A percentile compares a stretch with the other conserved stretches of the same genome.
phyloP scores from a whole-genome alignment of 2,888 invertebrate genomes.

The Acleris holmiana region DNA sequence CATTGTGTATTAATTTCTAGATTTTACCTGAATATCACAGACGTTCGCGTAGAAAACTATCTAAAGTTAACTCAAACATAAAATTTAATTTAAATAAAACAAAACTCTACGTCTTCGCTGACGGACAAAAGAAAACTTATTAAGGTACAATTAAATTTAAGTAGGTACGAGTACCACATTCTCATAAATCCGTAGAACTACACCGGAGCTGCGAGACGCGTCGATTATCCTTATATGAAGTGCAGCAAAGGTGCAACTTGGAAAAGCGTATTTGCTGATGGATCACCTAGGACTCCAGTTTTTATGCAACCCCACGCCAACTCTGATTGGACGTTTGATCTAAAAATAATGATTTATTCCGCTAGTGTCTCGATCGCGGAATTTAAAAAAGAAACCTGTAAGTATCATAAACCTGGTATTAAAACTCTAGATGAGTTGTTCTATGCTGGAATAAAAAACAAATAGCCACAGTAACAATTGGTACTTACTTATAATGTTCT shows the following conservation, averaged over 20 bases:
- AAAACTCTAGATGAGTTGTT: conserved; percentile 12
- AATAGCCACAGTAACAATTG: no score
- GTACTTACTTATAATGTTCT: no score
- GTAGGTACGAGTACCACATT: not conserved
- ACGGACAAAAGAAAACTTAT: no score
- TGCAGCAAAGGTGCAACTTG: conserved; percentile 25
- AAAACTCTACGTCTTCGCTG: no score
- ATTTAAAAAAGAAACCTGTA: conserved; percentile 20
- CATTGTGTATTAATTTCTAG: no score
- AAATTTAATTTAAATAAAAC: no score
- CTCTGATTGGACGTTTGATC: conserved; percentile 30
- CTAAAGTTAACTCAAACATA: no score
- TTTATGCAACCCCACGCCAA: conserved; percentile 24
- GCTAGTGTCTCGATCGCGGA: conserved; percentile 16
- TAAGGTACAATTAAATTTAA: no score
- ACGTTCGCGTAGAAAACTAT: no score
- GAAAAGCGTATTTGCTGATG: conserved; percentile 22
- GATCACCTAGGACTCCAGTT: conserved; percentile 27
- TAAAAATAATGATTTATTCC: conserved; percentile 35
- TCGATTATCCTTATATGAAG: conserved; percentile 34
- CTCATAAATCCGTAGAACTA: conserved; percentile 10
- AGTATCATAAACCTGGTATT: conserved; percentile 13
- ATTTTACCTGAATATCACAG: no score
- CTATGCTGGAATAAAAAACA: not conserved
- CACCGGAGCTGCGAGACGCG: conserved; percentile 9